These are phyloP conservation scores for Epiblema foenella DNA, from an alignment of 2,888 invertebrate species.

Conservation along the genomic window DNA sequence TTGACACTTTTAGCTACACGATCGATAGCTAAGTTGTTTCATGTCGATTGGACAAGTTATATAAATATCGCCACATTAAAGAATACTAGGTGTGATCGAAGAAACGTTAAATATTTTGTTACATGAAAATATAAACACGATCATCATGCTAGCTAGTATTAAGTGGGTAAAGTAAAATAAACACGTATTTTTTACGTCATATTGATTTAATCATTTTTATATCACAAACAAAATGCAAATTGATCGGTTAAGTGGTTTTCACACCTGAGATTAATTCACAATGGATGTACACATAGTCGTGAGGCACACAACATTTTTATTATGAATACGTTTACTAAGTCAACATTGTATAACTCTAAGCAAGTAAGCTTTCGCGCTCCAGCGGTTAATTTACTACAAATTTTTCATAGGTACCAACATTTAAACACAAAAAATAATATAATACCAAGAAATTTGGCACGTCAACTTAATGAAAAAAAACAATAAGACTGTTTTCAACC, in stretches of 20 bases:
- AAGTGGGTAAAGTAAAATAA: background rate
- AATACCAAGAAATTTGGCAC: background rate
- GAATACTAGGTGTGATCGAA: background rate
- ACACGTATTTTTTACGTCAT: conserved; percentile 2
- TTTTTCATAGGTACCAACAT: background rate
- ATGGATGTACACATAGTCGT: conserved; percentile 1
- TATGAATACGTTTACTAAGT: conserved; percentile 30
- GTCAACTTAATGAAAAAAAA: background rate
- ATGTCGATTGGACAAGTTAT: no score
- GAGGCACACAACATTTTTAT: conserved; percentile 22
- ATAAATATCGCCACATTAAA: no score
- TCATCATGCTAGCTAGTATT: no score
- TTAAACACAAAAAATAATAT: background rate
- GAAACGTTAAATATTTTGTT: background rate
- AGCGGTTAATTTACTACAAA: conserved; percentile 14
- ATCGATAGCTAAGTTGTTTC: no score
- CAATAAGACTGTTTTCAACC: background rate
- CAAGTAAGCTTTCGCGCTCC: conserved; percentile 21
- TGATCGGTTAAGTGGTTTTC: conserved; percentile 23
- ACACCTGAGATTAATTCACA: conserved; percentile 22
- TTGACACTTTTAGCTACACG: background rate
- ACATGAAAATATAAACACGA: background rate
- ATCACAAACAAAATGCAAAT: conserved; percentile 23
- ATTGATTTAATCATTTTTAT: conserved; percentile 32
- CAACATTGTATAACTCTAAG: conserved; percentile 30